phyloP scores from a whole-genome alignment of 35 echinoderm and acorn worm species.

The Apostichopus parvimensis region DNA sequence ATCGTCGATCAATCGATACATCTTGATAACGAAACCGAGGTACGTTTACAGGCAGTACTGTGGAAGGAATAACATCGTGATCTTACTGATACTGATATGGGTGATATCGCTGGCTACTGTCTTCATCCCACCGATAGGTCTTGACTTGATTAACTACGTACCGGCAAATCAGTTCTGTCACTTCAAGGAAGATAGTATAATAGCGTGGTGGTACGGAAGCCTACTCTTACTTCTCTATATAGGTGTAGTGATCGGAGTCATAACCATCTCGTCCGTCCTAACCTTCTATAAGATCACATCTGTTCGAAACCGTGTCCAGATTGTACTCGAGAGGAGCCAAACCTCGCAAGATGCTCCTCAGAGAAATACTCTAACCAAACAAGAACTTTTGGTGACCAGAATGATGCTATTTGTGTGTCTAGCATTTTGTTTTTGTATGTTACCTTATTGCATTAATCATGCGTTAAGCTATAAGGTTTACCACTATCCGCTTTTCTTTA shows the following conservation, averaged over 20 bases:
- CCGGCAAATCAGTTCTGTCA: conserved; percentile 31
- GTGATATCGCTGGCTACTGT: neutral
- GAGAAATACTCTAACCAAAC: conserved; percentile 6
- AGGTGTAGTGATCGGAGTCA: neutral
- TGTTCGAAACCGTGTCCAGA: conserved; percentile 1
- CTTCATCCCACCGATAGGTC: neutral
- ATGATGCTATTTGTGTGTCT: conserved; percentile 47
- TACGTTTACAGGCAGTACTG: conserved; percentile 19
- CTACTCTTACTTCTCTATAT: conserved; percentile 20
- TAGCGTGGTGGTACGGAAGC: conserved; percentile 44
- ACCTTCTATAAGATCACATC: conserved; percentile 20
- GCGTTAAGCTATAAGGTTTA: conserved; percentile 43
- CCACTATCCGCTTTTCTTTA: neutral
- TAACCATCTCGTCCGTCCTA: conserved; percentile 24
- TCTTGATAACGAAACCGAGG: conserved; percentile 38
- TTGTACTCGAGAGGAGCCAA: conserved; percentile 3
- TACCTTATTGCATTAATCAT: conserved; percentile 48
- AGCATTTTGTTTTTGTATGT: conserved; percentile 28
- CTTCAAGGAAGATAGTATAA: conserved; percentile 10
- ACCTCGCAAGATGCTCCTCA: conserved; percentile 26
- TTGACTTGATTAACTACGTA: neutral
- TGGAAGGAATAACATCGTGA: conserved; percentile 3
- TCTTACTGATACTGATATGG: conserved; percentile 11
- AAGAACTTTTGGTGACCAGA: conserved; percentile 37
- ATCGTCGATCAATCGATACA: conserved; percentile 40